Base-by-base conservation (phyloP, 1,140 invertebrate genomes). In the Hylaeus volcanicus region DNA sequence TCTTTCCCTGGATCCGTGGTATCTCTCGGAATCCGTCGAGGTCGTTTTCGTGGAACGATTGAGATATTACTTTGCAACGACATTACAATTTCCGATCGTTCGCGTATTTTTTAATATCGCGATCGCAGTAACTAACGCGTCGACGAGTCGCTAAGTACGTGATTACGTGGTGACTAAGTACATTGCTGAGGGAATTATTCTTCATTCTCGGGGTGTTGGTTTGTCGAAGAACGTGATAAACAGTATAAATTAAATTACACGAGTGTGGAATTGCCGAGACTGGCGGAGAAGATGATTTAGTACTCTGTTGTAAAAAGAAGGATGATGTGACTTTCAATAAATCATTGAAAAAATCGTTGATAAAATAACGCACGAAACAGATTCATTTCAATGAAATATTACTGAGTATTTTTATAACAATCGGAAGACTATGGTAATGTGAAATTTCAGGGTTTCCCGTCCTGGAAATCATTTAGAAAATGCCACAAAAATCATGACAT, bases 1-100 rank as follows among this genome's bases (percentile, higher is more conserved):
- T 74, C 41, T 60, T 70, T 74, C 58, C 60, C 64, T 14, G 39
- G 63, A 51, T 78, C 69, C 60, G 53, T 12, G 64, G 37, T 39
- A 84, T 63, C 15, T 12, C 26, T 83, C 65, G 15, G 43, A 70
- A 70, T 64, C 26, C 39, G 41, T 26, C 79, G 75, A 82, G 79
- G 84, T 73, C 82, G 74, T 48, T 53, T 45, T 68, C 69, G 4
- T 26, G 0, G 9, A 78, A 63, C 12, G 53, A 71, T 61, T 41
- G 11, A 69, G 5, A 69, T 37, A 69, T 76, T 11, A 41, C 15
- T 39, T 9, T 3, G 12, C 68, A 6, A 2, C 8, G 15, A 37
- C 53, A 3, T 5, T 56, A 14, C 41, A 41, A 55, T 41, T 39
- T 43, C 6, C 11, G 5, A 2, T 39, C 3, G n/a, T 55, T n/a